A percentile compares a stretch with the other conserved stretches of the same genome.
Conservation (phyloP, 1,140 invertebrate species). For the Zaprionus gabonicus region DNA sequence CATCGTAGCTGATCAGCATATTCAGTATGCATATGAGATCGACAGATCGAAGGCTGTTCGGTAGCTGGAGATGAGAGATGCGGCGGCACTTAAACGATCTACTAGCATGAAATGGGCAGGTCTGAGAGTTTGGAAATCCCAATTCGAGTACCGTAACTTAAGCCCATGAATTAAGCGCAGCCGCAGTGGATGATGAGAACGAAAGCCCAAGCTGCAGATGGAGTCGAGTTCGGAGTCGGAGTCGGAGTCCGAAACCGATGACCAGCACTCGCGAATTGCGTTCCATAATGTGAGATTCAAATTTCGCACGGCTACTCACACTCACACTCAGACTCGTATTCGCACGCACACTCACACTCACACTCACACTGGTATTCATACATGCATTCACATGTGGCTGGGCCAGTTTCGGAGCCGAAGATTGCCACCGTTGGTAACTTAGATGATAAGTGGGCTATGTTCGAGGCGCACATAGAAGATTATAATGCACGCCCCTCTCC, state of each 20-base stretch:
- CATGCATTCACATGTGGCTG: neutral
- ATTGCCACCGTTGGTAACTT: conserved; percentile 9
- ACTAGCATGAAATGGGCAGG: conserved; percentile 70
- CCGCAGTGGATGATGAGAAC: conserved; percentile 31
- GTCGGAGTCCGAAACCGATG: conserved; percentile 8
- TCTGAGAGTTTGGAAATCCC: conserved; percentile 43
- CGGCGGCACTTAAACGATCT: conserved; percentile 61
- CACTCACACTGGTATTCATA: neutral
- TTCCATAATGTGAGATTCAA: conserved; percentile 12
- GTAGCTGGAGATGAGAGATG: conserved; percentile 6
- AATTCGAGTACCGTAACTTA: conserved; percentile 68
- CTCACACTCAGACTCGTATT: conserved; percentile 2
- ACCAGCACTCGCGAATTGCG: conserved; percentile 18
- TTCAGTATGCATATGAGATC: conserved; percentile 64
- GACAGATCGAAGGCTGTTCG: neutral
- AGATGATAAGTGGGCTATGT: conserved; percentile 15
- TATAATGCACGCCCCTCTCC: neutral
- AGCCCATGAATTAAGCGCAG: conserved; percentile 66
- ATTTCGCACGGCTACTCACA: conserved; percentile 14
- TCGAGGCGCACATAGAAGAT: conserved; percentile 5
- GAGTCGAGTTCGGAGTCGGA: neutral
- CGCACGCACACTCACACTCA: neutral
- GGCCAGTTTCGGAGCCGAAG: neutral
- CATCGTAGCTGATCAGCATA: conserved; percentile 42
- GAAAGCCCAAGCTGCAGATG: conserved; percentile 21